These are phyloP conservation scores for Pseudochromis fuscus DNA, from an alignment of 2,797 vertebrate genomes.

Conservation along the genomic window DNA sequence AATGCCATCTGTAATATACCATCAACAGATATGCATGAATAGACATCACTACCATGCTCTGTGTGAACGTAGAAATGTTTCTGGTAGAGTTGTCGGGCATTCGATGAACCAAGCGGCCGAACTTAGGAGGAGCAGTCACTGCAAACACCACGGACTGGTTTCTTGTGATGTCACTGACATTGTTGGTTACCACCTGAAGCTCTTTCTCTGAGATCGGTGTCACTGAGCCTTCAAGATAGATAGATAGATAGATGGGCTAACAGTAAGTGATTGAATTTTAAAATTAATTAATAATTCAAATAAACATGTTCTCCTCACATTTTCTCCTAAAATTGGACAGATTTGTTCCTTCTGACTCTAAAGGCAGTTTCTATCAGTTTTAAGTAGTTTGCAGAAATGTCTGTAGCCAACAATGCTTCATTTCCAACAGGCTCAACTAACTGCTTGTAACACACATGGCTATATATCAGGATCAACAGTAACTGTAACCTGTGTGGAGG, in stretches of 20 bases:
- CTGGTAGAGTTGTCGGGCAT: conserved; percentile 79
- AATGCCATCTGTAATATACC: neutral
- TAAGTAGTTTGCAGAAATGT: no score
- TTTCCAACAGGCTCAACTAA: no score
- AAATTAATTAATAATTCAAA: no score
- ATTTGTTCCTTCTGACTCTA: no score
- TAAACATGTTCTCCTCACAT: no score
- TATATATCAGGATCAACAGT: no score
- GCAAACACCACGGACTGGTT: conserved; percentile 86
- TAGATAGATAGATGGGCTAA: no score
- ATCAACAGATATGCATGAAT: neutral
- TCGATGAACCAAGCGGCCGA: conserved; percentile 84
- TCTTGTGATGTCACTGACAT: conserved; percentile 71
- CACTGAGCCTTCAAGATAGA: conserved; percentile 81
- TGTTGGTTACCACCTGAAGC: conserved; percentile 88
- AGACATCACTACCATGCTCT: conserved; percentile 86
- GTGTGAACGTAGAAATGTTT: conserved; percentile 87
- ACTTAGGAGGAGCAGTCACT: conserved; percentile 82
- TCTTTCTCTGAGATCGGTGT: conserved; percentile 83
- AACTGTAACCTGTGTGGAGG: neutral
- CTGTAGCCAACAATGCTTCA: no score
- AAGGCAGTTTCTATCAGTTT: no score
- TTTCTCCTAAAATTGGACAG: no score
- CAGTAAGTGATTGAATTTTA: no score
- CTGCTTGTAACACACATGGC: no score